phyloP scores from a whole-genome alignment of 2,888 invertebrate genomes.

The Calliphora vomitoria region DNA sequence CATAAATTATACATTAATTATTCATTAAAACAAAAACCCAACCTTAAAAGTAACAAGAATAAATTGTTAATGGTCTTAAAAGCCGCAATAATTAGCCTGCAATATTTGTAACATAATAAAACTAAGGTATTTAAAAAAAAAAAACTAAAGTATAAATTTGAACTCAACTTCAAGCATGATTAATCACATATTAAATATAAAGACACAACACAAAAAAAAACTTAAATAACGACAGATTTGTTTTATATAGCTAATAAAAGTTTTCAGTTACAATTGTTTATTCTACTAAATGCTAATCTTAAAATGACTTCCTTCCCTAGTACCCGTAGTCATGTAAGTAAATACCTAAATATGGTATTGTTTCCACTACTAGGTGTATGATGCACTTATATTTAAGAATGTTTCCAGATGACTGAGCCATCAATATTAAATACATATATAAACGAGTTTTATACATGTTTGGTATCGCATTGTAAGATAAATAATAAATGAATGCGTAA shows the following conservation, averaged over 20 bases:
- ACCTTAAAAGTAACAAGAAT: slow-evolving; percentile 40
- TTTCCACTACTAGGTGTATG: not conserved
- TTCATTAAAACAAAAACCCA: slow-evolving; percentile 21
- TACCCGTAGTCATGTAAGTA: slow-evolving; percentile 13
- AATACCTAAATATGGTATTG: slow-evolving; percentile 6
- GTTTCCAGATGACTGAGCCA: slow-evolving; percentile 71
- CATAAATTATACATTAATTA: not conserved
- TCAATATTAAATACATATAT: slow-evolving; percentile 48
- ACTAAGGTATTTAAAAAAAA: not conserved
- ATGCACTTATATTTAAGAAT: slow-evolving; percentile 55
- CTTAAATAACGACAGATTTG: slow-evolving; percentile 22
- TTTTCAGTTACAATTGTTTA: slow-evolving; percentile 30
- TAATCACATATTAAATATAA: slow-evolving; percentile 43
- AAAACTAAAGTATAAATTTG: not conserved
- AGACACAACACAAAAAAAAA: not conserved
- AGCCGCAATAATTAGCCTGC: slow-evolving; percentile 36
- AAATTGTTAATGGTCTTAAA: slow-evolving; percentile 51
- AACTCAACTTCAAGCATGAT: slow-evolving; percentile 61
- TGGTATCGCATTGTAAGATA: slow-evolving; percentile 7
- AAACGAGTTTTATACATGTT: not conserved
- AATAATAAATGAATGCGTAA: slow-evolving; percentile 30
- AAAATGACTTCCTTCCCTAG: slow-evolving; percentile 47
- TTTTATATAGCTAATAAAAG: slow-evolving; percentile 20
- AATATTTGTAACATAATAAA: not conserved
- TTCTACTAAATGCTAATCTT: slow-evolving; percentile 34